Evolutionary conservation across 2,113 vertebrate species (phyloP).

Genomic region (Empidonax alnorum): DNA sequence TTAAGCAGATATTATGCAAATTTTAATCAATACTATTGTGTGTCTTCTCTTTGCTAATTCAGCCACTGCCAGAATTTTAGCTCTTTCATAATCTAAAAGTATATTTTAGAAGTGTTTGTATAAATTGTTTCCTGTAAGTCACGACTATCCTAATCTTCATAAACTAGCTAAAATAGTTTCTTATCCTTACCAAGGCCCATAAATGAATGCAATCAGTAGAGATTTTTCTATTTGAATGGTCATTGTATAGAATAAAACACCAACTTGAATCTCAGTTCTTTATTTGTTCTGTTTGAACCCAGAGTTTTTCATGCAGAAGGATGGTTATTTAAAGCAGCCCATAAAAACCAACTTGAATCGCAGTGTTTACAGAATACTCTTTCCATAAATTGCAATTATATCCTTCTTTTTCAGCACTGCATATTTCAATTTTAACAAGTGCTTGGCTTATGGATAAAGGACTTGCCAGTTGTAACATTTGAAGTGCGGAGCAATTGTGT

Average conservation of each 20-base stretch:
- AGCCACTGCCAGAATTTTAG: slow-evolving; percentile 31
- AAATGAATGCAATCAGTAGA: slow-evolving; percentile 47
- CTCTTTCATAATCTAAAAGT: slow-evolving; percentile 60
- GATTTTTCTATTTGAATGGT: slow-evolving; percentile 56
- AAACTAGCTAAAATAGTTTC: slow-evolving; percentile 53
- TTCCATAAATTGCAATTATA: slow-evolving; percentile 37
- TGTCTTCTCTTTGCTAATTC: slow-evolving; percentile 2
- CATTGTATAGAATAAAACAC: not conserved
- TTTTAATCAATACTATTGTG: slow-evolving; percentile 59
- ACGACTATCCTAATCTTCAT: slow-evolving; percentile 56
- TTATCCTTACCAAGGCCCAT: slow-evolving; percentile 14
- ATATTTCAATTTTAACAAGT: slow-evolving; percentile 14
- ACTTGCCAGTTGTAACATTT: slow-evolving; percentile 21
- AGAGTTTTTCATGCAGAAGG: not conserved
- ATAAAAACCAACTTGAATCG: slow-evolving; percentile 8
- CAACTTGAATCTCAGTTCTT: not conserved
- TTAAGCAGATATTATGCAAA: slow-evolving; percentile 59
- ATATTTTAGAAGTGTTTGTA: slow-evolving; percentile 45
- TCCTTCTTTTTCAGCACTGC: not conserved
- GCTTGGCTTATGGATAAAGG: slow-evolving; percentile 21
- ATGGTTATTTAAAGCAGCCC: slow-evolving; percentile 46
- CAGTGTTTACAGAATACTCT: slow-evolving; percentile 1
- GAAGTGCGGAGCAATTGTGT: slow-evolving; percentile 1
- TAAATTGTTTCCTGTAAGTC: slow-evolving; percentile 70
- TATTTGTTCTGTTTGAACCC: slow-evolving; percentile 18